Percentiles rank a stretch among this genome's conserved stretches.
Conservation (phyloP, 2,888 invertebrate species). For the Meloe dianella region DNA sequence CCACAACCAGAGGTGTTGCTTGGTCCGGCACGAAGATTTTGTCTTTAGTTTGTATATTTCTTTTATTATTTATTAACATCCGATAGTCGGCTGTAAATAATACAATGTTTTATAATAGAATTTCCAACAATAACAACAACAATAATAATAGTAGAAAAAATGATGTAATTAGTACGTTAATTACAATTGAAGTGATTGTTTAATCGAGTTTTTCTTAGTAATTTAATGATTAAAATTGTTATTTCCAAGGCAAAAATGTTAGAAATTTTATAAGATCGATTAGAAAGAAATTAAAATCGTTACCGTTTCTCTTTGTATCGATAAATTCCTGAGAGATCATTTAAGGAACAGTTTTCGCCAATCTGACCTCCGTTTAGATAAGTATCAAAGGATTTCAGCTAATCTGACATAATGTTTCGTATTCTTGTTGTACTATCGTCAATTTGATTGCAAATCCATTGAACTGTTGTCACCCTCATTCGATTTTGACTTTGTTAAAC, state of each 20-base stretch:
- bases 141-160: neutral
- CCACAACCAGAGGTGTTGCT: constrained; percentile 46
- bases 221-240: neutral
- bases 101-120: neutral
- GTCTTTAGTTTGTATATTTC: constrained; percentile 34
- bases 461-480: too few relatives aligned
- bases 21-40: constrained; percentile 46
- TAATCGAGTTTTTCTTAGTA: neutral
- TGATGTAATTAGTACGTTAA: neutral
- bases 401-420: too few relatives aligned
- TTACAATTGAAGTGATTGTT: neutral
- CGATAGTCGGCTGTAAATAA: neutral
- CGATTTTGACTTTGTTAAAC: too few relatives aligned
- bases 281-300: neutral
- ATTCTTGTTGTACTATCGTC: too few relatives aligned
- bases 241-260: neutral
- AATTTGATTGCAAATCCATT: too few relatives aligned
- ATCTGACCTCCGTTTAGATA: neutral
- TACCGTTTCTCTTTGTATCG: neutral
- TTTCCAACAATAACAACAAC: neutral
- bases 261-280: neutral
- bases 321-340: neutral
- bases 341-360: neutral
- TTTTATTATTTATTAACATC: constrained; percentile 25
- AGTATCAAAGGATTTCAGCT: too few relatives aligned